Conservation (phyloP, 2,113 vertebrate species). For the Campylomormyrus numenius region DNA sequence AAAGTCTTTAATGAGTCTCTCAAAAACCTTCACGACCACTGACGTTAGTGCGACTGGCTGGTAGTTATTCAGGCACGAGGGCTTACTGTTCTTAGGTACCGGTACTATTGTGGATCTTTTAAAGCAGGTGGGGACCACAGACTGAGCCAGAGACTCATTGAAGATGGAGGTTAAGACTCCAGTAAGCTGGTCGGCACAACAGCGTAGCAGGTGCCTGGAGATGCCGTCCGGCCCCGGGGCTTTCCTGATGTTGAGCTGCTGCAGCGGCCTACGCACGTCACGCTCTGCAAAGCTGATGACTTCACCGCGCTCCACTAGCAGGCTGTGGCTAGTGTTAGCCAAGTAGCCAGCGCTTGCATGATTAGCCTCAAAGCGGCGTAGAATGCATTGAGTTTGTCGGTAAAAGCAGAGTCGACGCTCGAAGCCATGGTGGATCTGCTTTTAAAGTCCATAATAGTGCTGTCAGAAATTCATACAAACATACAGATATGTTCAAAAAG, state of each 20-base stretch:
- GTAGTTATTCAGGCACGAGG: no score
- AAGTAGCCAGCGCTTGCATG: not conserved
- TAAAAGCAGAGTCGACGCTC: no score
- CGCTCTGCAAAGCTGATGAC: not conserved
- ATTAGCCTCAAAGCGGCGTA: not conserved
- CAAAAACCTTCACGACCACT: not conserved
- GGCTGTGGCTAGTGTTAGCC: not conserved
- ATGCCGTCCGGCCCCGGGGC: not conserved
- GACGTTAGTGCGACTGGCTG: no score
- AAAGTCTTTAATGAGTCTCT: not conserved
- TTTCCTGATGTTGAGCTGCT: not conserved
- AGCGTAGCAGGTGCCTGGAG: not conserved
- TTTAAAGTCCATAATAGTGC: not conserved
- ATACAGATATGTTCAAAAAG: no score
- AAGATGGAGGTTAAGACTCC: no score
- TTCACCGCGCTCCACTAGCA: not conserved
- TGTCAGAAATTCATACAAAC: no score
- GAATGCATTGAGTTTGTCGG: not conserved
- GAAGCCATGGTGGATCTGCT: not conserved
- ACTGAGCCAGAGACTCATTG: no score
- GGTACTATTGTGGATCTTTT: no score
- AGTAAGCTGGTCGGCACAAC: no score
- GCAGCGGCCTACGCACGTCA: not conserved
- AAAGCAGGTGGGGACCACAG: no score
- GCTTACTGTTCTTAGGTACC: no score